These are phyloP conservation scores for Pasiphila rectangulata DNA, from an alignment of 2,888 invertebrate species.

Conservation along the genomic window DNA sequence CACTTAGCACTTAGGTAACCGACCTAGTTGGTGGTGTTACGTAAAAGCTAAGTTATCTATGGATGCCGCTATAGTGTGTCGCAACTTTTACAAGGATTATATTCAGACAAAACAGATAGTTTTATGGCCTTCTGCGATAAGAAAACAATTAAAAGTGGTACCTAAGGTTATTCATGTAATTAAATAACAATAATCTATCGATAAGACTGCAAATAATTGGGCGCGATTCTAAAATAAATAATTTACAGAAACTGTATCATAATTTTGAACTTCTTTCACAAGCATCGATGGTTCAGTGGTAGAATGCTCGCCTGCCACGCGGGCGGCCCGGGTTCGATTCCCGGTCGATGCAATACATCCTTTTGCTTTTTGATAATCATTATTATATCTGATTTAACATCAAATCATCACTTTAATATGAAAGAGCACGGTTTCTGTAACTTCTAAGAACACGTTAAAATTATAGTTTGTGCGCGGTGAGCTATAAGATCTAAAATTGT, in stretches of 20 bases:
- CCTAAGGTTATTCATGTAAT: no score
- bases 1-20: background rate
- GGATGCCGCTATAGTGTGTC: no score
- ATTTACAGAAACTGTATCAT: background rate
- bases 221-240: no score
- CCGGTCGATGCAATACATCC: conserved; percentile 75
- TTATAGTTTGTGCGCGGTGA: conserved; percentile 3
- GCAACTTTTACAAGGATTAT: no score
- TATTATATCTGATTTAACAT: background rate
- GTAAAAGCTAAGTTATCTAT: no score
- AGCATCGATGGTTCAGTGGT: conserved; percentile 80
- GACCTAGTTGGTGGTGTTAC: background rate
- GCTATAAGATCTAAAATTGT: conserved; percentile 36
- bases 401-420: background rate
- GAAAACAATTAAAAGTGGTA: no score
- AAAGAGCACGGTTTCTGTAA: no score
- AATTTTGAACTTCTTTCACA: background rate
- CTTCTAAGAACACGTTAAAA: background rate
- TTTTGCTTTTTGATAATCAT: conserved; percentile 9
- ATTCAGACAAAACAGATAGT: no score
- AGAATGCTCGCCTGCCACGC: conserved; percentile 82
- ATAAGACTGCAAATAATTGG: background rate
- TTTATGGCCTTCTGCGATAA: no score
- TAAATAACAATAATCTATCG: no score
- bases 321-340: conserved; percentile 82